A percentile compares a stretch with the other conserved stretches of the same genome.
Evolutionary conservation across 2,113 vertebrate genomes (phyloP).

Genomic region (Sclerurus mexicanus): DNA sequence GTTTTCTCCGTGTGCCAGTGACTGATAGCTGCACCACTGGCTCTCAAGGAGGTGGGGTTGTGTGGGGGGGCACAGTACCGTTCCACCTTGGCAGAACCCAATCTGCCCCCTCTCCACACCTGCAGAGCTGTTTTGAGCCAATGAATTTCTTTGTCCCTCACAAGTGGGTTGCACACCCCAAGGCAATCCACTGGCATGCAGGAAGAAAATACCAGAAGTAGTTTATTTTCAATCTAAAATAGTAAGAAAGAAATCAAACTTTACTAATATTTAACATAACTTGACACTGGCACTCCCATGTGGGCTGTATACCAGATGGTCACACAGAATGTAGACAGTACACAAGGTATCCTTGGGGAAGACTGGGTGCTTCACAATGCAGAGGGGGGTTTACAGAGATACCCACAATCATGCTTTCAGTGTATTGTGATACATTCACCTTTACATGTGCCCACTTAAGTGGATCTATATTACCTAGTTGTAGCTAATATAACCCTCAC

Average conservation of each 20-base stretch:
- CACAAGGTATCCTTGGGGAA: neutral
- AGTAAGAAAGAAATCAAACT: neutral
- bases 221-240: neutral
- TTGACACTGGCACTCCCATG: neutral
- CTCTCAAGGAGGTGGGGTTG: too few relatives aligned
- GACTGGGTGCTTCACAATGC: neutral
- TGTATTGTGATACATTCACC: accelerated
- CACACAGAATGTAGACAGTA: neutral
- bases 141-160: too few relatives aligned
- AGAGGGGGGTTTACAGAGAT: neutral
- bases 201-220: neutral
- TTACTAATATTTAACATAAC: neutral
- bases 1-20: too few relatives aligned
- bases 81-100: too few relatives aligned
- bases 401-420: neutral
- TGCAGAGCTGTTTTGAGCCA: too few relatives aligned
- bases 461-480: neutral
- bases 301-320: neutral
- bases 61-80: too few relatives aligned
- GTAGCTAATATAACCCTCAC: neutral
- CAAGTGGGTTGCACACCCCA: neutral
- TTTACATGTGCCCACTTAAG: neutral
- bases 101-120: too few relatives aligned
- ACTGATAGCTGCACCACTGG: too few relatives aligned
- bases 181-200: neutral